Evolutionary conservation across 2,113 vertebrate genomes (phyloP).

Genomic region (Chloroceryle aenea): DNA sequence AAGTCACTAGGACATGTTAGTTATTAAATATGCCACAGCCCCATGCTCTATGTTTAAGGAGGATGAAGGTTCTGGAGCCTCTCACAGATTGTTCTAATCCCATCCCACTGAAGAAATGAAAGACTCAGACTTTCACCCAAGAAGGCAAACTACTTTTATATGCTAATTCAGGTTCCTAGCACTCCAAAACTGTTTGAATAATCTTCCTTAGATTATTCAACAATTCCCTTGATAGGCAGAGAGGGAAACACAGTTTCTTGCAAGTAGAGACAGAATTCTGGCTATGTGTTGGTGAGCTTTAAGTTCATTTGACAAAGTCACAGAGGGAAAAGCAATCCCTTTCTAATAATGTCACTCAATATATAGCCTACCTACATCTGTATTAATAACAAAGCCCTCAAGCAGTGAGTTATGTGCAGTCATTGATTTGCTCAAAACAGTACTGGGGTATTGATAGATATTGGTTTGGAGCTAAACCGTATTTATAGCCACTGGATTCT

Average conservation of each 20-base stretch:
- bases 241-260: neutral
- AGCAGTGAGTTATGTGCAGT: neutral
- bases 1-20: neutral
- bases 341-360: slow-evolving; percentile 49
- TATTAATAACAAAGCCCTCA: slow-evolving; percentile 39
- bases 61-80: neutral
- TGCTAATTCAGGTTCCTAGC: neutral
- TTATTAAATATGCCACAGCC: neutral
- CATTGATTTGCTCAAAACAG: slow-evolving; percentile 40
- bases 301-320: slow-evolving; percentile 27
- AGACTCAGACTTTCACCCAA: neutral
- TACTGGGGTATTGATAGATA: neutral
- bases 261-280: neutral
- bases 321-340: slow-evolving; percentile 21
- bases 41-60: rapidly evolving
- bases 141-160: neutral
- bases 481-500: slow-evolving; percentile 6
- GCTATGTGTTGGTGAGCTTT: neutral
- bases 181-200: neutral
- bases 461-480: neutral
- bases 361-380: slow-evolving; percentile 13
- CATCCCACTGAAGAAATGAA: neutral
- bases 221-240: neutral
- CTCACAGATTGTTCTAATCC: neutral
- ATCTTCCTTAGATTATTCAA: neutral